Conservation (phyloP, 2,113 vertebrate species). For the Hymenochirus boettgeri region DNA sequence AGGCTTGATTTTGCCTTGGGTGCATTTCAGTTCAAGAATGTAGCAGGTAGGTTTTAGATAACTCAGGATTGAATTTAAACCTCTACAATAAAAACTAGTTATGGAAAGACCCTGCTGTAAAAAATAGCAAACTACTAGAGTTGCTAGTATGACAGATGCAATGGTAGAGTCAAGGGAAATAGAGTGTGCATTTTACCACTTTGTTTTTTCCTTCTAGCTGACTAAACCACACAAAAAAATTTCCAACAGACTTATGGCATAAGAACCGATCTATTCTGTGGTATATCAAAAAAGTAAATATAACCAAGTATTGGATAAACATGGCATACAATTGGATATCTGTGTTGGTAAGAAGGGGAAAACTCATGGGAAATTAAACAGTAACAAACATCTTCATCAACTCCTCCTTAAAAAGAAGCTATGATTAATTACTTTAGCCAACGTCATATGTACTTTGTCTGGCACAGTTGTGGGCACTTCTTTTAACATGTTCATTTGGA, state of each 20-base stretch:
- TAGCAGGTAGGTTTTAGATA: too few relatives aligned
- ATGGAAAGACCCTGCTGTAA: too few relatives aligned
- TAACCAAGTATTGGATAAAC: conserved; percentile 8
- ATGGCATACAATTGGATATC: conserved; percentile 5
- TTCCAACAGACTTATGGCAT: conserved; percentile 13
- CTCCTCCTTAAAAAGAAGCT: background rate
- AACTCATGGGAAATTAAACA: conserved; percentile 3
- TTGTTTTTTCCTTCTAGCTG: background rate
- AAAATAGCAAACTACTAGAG: too few relatives aligned
- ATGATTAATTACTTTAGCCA: conserved; percentile 12
- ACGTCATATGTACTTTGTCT: conserved; percentile 5
- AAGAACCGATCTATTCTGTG: conserved; percentile 12
- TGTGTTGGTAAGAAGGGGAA: background rate
- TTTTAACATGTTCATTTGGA: conserved; percentile 2
- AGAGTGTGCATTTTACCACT: conserved; percentile 2
- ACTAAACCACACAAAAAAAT: conserved; percentile 5
- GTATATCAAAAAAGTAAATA: conserved; percentile 14
- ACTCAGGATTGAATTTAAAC: too few relatives aligned
- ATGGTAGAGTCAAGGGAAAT: conserved; percentile 16
- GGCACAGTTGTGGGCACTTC: background rate
- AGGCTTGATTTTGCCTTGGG: too few relatives aligned
- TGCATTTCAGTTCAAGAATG: too few relatives aligned
- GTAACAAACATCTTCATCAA: conserved; percentile 4
- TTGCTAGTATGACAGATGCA: too few relatives aligned
- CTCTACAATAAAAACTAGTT: too few relatives aligned